phyloP scores from a whole-genome alignment of 2,113 vertebrate genomes.

The Lepisosteus osseus region DNA sequence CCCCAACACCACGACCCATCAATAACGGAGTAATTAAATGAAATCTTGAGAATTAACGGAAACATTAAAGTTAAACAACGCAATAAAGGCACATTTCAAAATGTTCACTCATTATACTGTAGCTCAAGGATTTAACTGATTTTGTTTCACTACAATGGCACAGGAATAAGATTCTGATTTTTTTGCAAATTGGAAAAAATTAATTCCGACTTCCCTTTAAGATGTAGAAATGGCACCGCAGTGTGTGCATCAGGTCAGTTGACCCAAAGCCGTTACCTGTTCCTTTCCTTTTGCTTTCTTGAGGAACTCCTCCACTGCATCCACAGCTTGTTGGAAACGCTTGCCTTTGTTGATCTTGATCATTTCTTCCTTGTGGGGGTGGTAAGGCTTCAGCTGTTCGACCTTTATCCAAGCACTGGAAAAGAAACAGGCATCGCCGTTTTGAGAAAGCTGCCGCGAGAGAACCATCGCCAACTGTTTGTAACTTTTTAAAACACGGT shows the following conservation, averaged over 20 bases:
- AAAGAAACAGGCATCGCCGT: conserved; percentile 18
- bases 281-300: conserved; percentile 92
- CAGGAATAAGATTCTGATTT: too few species aligned
- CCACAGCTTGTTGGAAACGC: conserved; percentile 94
- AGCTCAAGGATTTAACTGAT: too few species aligned
- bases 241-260: too few species aligned
- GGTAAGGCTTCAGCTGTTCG: conserved; percentile 96
- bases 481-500: not conserved
- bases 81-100: not conserved
- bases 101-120: too few species aligned
- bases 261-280: conserved; percentile 64
- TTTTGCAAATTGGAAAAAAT: too few species aligned
- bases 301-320: conserved; percentile 94
- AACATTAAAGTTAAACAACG: conserved; percentile 11
- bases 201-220: too few species aligned
- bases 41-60: too few species aligned
- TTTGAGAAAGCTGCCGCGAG: not conserved
- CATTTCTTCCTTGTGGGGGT: conserved; percentile 97
- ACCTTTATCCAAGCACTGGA: conserved; percentile 97
- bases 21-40: too few species aligned
- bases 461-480: not conserved
- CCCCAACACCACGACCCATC: too few species aligned
- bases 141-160: too few species aligned
- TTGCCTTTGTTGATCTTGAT: conserved; percentile 98
- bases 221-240: too few species aligned